phyloP scores from a whole-genome alignment of 2,113 vertebrate genomes.

The Trematomus loennbergii region DNA sequence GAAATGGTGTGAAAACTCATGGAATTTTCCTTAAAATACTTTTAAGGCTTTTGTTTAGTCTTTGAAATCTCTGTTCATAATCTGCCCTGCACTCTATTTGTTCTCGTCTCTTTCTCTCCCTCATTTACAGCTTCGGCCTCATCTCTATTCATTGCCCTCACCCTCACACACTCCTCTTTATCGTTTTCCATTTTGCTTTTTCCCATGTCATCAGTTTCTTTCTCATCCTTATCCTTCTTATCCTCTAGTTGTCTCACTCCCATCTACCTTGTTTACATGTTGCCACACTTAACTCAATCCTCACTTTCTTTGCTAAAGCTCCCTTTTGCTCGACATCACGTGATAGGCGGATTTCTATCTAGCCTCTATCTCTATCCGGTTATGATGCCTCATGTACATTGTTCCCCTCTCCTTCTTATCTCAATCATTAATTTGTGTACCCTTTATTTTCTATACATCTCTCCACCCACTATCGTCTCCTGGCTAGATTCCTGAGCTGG shows the following conservation, averaged over 20 bases:
- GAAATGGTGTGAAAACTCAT: conserved; percentile 34
- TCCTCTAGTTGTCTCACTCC: neutral
- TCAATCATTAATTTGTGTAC: conserved; percentile 15
- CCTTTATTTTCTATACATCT: conserved; percentile 20
- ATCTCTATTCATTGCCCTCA: conserved; percentile 37
- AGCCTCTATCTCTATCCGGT: neutral
- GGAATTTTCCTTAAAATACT: neutral
- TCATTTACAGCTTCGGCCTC: conserved; percentile 24
- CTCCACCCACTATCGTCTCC: conserved; percentile 17
- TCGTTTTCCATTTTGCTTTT: conserved; percentile 23
- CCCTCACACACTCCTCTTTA: conserved; percentile 20
- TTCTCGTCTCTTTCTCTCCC: neutral
- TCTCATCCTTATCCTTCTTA: conserved; percentile 19
- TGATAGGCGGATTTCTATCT: conserved; percentile 7
- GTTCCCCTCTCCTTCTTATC: conserved; percentile 15
- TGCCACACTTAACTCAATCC: conserved; percentile 20
- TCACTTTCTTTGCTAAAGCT: conserved; percentile 16
- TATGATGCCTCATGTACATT: conserved; percentile 33
- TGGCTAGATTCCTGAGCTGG: conserved; percentile 78
- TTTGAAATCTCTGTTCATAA: conserved; percentile 34
- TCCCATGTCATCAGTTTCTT: conserved; percentile 44
- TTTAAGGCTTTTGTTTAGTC: conserved; percentile 4
- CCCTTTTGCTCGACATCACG: neutral
- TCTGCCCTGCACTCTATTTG: conserved; percentile 1
- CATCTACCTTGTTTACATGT: conserved; percentile 46